Conservation (phyloP, 2,113 vertebrate species). For the Thryonomys swinderianus region DNA sequence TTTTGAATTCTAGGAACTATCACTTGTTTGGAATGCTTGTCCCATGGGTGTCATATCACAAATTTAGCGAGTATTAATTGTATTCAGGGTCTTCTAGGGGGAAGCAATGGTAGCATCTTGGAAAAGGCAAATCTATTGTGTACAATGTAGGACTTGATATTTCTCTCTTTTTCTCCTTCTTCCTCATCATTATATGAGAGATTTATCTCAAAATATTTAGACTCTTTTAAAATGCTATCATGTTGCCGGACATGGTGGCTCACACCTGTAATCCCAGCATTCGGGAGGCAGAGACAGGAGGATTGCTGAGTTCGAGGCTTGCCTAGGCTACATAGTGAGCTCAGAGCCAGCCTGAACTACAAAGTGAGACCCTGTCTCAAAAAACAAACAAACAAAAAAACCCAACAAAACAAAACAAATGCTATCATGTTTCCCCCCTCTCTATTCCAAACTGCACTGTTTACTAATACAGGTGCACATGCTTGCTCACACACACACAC, state of each 20-base stretch:
- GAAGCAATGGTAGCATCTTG: neutral
- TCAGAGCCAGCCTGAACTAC: no score
- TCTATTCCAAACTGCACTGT: neutral
- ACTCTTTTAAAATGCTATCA: neutral
- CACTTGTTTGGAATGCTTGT: neutral
- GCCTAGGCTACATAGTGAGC: no score
- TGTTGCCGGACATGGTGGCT: no score
- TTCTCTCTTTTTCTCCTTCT: neutral
- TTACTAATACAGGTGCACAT: no score
- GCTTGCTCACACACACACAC: no score
- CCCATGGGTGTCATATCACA: neutral
- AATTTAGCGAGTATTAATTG: conserved; percentile 27
- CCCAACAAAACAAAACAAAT: no score
- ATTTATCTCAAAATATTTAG: conserved; percentile 11
- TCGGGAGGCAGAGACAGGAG: no score
- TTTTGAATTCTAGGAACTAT: neutral
- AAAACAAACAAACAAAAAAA: no score
- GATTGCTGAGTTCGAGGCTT: no score
- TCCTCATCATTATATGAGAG: neutral
- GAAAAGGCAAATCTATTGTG: neutral
- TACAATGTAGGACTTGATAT: neutral
- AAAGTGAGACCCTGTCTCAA: no score
- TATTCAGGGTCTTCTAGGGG: neutral
- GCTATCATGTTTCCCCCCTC: neutral
- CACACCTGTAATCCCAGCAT: no score